These are phyloP conservation scores for Nyctibius bracteatus DNA, from an alignment of 2,113 vertebrate genomes.

Conservation along the genomic window DNA sequence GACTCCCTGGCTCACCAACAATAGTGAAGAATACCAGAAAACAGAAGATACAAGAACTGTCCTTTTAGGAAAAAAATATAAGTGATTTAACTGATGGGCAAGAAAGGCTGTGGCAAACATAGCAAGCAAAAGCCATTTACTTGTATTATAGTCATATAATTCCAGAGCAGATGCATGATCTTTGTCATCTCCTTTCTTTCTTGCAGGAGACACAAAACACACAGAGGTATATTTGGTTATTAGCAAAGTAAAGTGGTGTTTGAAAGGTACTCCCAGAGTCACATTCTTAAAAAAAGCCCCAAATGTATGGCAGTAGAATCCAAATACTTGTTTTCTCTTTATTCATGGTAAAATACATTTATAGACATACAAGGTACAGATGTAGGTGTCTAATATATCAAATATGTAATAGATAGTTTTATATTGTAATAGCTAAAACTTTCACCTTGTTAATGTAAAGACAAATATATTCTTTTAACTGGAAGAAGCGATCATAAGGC, in stretches of 20 bases:
- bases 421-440: neutral
- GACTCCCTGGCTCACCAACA: neutral
- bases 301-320: neutral
- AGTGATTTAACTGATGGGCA: neutral
- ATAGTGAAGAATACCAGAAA: neutral
- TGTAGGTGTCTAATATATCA: neutral
- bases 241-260: neutral
- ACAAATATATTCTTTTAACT: neutral
- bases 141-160: neutral
- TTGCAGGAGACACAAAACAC: neutral
- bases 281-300: neutral
- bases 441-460: neutral
- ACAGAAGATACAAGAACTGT: neutral
- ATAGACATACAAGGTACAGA: neutral
- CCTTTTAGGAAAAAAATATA: neutral
- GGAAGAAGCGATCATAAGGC: neutral
- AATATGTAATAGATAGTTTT: neutral
- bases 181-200: neutral
- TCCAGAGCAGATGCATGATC: neutral
- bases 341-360: neutral
- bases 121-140: neutral
- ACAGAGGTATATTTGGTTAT: neutral
- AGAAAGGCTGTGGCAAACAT: neutral
- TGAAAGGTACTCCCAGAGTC: neutral
- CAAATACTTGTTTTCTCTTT: neutral